These are phyloP conservation scores for Tiaroga cobitis DNA, from an alignment of 2,797 vertebrate species.

Conservation along the genomic window DNA sequence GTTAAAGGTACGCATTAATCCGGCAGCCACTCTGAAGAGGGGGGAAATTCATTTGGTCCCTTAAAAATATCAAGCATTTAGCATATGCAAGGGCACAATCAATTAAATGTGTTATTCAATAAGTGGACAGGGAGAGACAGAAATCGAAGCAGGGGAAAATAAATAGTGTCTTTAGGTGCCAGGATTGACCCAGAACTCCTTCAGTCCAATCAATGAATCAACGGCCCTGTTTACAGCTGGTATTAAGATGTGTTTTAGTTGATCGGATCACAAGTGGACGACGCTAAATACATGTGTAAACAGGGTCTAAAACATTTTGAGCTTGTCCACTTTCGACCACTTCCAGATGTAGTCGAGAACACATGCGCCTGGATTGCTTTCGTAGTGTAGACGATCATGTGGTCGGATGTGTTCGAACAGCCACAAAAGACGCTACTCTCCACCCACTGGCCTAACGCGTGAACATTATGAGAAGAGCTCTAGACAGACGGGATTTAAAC, in stretches of 20 bases:
- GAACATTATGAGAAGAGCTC: no score
- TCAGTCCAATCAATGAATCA: slow-evolving; percentile 17
- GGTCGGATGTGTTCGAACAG: no score
- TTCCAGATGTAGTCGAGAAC: no score
- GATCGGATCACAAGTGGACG: no score
- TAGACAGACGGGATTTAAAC: no score
- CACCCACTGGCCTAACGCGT: accelerated
- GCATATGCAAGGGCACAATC: slow-evolving; percentile 13
- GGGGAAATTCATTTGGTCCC: neutral
- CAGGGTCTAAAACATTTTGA: no score
- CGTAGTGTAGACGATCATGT: no score
- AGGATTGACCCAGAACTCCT: slow-evolving; percentile 22
- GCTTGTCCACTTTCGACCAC: no score
- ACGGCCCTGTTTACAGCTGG: neutral
- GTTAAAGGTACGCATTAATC: neutral
- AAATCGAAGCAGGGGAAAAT: slow-evolving; percentile 30
- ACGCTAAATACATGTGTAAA: no score
- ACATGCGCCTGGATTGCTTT: no score
- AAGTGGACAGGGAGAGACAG: neutral
- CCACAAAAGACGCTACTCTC: no score
- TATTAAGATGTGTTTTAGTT: no score
- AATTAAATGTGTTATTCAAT: slow-evolving; percentile 26
- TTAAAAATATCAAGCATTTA: neutral
- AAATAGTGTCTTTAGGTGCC: slow-evolving; percentile 11
- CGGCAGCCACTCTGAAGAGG: neutral